Percentiles rank a stretch among this genome's conserved stretches.
phyloP scores from a whole-genome alignment of 2,113 vertebrate genomes.

The Hucho hucho region DNA sequence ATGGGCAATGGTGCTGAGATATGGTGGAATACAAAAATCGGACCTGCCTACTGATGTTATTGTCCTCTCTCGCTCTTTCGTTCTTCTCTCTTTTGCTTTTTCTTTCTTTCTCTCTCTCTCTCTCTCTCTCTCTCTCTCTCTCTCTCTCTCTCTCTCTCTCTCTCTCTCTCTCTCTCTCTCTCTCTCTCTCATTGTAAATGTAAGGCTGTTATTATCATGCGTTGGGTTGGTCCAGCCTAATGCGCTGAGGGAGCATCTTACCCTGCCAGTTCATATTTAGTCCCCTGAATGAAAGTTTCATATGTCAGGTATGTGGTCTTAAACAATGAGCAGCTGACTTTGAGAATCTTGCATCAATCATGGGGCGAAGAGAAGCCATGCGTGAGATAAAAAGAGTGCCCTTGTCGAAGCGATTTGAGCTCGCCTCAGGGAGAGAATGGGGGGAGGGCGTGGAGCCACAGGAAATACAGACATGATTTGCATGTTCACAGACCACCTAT shows the following conservation, averaged over 20 bases:
- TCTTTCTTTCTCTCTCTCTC: background rate
- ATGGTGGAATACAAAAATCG: background rate
- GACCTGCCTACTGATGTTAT: constrained; percentile 1
- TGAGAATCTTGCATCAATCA: constrained; percentile 61
- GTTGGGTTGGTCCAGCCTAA: constrained; percentile 27
- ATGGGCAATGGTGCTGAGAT: background rate
- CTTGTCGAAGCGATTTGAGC: constrained; percentile 52
- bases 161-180: background rate
- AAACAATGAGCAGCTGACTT: constrained; percentile 63
- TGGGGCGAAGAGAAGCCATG: constrained; percentile 43
- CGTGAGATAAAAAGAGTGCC: constrained; percentile 54
- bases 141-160: constrained; percentile 19
- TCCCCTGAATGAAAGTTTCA: constrained; percentile 70
- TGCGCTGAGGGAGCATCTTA: constrained; percentile 42
- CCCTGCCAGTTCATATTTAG: constrained; percentile 57
- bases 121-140: constrained; percentile 3
- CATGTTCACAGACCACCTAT: constrained; percentile 38
- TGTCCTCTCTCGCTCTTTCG: constrained; percentile 14
- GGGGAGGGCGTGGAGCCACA: constrained; percentile 6
- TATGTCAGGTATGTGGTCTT: constrained; percentile 68
- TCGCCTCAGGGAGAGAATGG: constrained; percentile 37
- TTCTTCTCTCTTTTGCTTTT: constrained; percentile 1
- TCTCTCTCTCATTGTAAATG: constrained; percentile 13
- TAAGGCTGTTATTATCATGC: constrained; percentile 53
- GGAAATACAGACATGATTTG: constrained; percentile 41